These are phyloP conservation scores for Heteromurus nitidus DNA, from an alignment of 2,888 invertebrate genomes.

Conservation along the genomic window DNA sequence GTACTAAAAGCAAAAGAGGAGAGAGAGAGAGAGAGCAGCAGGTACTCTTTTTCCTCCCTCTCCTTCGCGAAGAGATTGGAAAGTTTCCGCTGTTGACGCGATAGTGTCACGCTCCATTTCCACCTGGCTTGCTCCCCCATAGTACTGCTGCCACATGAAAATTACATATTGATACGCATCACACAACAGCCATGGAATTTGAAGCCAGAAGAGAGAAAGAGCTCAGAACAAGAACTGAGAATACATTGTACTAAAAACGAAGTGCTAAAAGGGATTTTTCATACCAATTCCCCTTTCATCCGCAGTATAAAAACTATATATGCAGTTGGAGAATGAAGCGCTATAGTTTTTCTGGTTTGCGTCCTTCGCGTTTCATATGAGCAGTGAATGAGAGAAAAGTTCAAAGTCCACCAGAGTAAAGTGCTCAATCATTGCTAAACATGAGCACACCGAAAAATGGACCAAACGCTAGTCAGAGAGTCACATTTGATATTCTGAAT, in stretches of 20 bases:
- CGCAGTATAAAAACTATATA: not conserved
- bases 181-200: slow-evolving; percentile 43
- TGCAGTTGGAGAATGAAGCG: no score
- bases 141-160: slow-evolving; percentile 16
- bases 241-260: slow-evolving; percentile 24
- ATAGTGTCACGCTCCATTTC: slow-evolving; percentile 64
- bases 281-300: slow-evolving; percentile 22
- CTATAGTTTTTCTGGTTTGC: not conserved
- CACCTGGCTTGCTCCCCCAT: slow-evolving; percentile 45
- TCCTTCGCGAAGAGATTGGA: slow-evolving; percentile 38
- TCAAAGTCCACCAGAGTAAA: slow-evolving; percentile 54
- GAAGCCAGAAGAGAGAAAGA: no score
- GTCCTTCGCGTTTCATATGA: no score
- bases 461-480: slow-evolving; percentile 40
- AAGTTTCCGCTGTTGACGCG: slow-evolving; percentile 63
- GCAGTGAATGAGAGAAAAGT: slow-evolving; percentile 17
- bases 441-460: slow-evolving; percentile 31
- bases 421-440: slow-evolving; percentile 51
- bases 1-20: not conserved
- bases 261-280: slow-evolving; percentile 46
- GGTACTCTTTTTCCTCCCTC: slow-evolving; percentile 20
- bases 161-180: slow-evolving; percentile 52
- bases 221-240: slow-evolving; percentile 1
- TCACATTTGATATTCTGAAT: slow-evolving; percentile 44
- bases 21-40: slow-evolving; percentile 25